Conservation (phyloP, 92 coral and sea anemone species). For the Zoanthus gigantus region DNA sequence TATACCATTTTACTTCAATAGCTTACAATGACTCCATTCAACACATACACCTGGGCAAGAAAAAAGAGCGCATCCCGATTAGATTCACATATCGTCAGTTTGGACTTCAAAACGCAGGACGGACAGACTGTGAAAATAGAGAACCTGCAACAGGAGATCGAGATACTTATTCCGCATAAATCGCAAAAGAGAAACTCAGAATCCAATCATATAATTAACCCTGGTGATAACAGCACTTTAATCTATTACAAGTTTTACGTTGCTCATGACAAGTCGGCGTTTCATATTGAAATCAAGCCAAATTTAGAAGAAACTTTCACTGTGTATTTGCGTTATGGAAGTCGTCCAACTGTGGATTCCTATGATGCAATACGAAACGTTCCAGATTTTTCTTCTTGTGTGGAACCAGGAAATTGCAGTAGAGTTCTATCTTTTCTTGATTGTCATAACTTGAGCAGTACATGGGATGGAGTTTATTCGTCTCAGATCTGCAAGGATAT, state of each 20-base stretch:
- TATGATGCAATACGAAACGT: conserved; percentile 59
- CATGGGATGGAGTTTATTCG: neutral
- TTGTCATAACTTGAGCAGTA: conserved; percentile 47
- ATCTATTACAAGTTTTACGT: conserved; percentile 3
- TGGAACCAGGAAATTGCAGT: conserved; percentile 75
- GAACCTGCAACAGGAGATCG: neutral
- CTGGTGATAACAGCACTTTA: neutral
- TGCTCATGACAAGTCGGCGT: neutral
- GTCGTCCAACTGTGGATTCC: conserved; percentile 57
- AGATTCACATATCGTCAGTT: conserved; percentile 1
- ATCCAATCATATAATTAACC: neutral
- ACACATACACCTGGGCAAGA: conserved; percentile 14
- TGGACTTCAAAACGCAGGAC: neutral
- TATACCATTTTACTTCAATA: neutral
- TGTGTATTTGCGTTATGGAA: conserved; percentile 59
- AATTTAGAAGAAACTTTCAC: conserved; percentile 34
- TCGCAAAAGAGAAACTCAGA: neutral
- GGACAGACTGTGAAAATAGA: neutral
- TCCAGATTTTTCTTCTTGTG: conserved; percentile 79
- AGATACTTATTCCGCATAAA: conserved; percentile 4
- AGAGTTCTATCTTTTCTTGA: conserved; percentile 54
- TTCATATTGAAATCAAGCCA: conserved; percentile 29
- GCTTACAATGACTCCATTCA: conserved; percentile 18
- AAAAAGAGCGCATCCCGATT: neutral
- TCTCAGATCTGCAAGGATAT: neutral